These are phyloP conservation scores for Lithobates pipiens DNA, from an alignment of 2,797 vertebrate genomes.

Conservation along the genomic window DNA sequence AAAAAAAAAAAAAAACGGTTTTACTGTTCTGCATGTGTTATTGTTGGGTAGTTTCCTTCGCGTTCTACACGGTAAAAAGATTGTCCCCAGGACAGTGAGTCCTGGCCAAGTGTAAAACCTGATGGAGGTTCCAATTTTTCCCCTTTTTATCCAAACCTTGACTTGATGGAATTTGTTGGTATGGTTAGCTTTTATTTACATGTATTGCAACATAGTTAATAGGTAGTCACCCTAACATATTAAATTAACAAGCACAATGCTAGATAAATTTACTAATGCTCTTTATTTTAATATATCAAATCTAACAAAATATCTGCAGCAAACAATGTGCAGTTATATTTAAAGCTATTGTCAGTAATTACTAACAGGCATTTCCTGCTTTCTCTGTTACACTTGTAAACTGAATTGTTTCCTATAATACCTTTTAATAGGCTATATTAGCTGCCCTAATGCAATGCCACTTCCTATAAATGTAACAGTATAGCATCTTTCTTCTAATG, in stretches of 20 bases:
- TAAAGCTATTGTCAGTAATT: constrained; percentile 45
- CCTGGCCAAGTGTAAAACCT: too few relatives aligned
- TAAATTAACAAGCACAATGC: background rate
- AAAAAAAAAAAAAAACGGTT: too few relatives aligned
- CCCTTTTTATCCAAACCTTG: too few relatives aligned
- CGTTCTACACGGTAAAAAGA: too few relatives aligned
- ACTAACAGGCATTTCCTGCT: constrained; percentile 44
- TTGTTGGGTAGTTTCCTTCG: too few relatives aligned
- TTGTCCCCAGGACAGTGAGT: too few relatives aligned
- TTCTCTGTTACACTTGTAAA: constrained; percentile 28
- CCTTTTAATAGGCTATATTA: constrained; percentile 58
- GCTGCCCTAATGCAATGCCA: constrained; percentile 50
- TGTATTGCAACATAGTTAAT: too few relatives aligned
- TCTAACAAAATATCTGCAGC: constrained; percentile 7
- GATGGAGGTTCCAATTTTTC: too few relatives aligned
- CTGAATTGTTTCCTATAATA: constrained; percentile 57
- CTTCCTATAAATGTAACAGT: constrained; percentile 58
- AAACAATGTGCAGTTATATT: constrained; percentile 10
- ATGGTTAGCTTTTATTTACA: too few relatives aligned
- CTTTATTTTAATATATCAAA: constrained; percentile 5
- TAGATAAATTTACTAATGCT: constrained; percentile 1
- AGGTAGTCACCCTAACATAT: background rate
- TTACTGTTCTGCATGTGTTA: too few relatives aligned
- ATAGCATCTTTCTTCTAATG: constrained; percentile 51
- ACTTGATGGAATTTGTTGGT: too few relatives aligned